These are phyloP conservation scores for Callithrix jacchus DNA, from an alignment of 2,113 vertebrate genomes.

Conservation along the genomic window DNA sequence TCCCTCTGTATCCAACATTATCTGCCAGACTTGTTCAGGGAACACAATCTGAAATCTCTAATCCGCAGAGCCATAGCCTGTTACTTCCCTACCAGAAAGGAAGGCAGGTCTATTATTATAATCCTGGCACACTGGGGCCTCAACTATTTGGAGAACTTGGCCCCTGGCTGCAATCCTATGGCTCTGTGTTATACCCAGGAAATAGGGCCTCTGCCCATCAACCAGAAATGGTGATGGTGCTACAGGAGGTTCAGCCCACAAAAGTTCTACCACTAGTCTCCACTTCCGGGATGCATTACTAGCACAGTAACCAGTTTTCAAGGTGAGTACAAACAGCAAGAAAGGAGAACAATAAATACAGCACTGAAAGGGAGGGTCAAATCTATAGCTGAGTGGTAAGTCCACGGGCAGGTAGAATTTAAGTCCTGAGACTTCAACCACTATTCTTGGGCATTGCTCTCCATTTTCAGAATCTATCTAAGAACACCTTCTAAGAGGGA, in stretches of 20 bases:
- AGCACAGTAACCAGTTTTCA: not conserved
- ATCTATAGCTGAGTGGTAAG: not conserved
- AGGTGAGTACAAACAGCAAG: constrained; percentile 10
- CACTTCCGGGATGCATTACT: not conserved
- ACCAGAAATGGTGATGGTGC: constrained; percentile 52
- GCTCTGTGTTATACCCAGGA: too few relatives aligned
- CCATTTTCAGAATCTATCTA: not conserved
- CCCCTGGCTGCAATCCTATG: too few relatives aligned
- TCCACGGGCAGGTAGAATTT: not conserved
- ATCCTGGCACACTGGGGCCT: not conserved
- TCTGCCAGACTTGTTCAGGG: not conserved
- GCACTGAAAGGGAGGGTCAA: not conserved
- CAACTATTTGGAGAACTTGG: not conserved
- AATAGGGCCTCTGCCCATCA: not conserved
- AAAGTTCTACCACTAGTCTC: not conserved
- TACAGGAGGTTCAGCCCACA: constrained; percentile 22
- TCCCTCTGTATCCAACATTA: not conserved
- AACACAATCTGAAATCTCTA: not conserved
- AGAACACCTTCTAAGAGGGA: not conserved
- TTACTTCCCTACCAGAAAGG: constrained; percentile 33
- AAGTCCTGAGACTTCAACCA: not conserved
- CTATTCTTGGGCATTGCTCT: not conserved
- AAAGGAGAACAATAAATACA: not conserved
- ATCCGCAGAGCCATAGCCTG: not conserved
- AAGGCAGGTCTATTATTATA: constrained; percentile 29